Evolutionary conservation across 35 echinoderm and acorn worm genomes (phyloP), one percentile per base, ranked within the genome.

Genomic region (Heliocidaris erythrogramma): DNA sequence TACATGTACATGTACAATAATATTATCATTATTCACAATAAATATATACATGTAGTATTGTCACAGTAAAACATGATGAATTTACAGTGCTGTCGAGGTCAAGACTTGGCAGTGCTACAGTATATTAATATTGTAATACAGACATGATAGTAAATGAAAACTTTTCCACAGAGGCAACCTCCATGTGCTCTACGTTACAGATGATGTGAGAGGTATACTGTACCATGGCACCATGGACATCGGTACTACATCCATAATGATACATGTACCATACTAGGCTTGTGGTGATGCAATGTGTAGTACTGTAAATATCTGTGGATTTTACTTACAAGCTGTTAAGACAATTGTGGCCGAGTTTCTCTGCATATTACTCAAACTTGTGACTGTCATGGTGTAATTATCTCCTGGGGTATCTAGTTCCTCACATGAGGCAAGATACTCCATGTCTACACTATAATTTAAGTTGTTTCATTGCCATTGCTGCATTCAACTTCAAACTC

Each of bases 351-450:
- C 91, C 4, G 50, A 13, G 27, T 92, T 92, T 30, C 48, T 49
- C 49, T 92, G 91, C 24, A 13, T 27, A 13, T 92, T 92, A 48
- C 49, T 92, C 9, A 92, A 21, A 30, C 48, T 50, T 0, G 91
- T 92, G 14, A 92, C 91, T 10, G 47, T 92, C 91, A 92, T 92
- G 13, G 91, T 59, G 91, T 92, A 92, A 59, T 92, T 59, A n/a
- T 18, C 49, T 48, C 91, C 91, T 30, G 91, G 91, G 5, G 50
- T 59, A 59, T 30, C 29, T 24, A 92, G 27, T 6, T 29, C 49
- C 29, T 7, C 47, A 50, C 91, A 92, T 3, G 48, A 48, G 42
- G 90, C 90, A 12, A 27, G 7, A 21, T 92, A 92, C 29, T 35
- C 61, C 61, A 69, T 24, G 61, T 27, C 61, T 24, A 21, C 17